These are phyloP conservation scores for Hydrozoanthus gracilis DNA, from an alignment of 92 coral and sea anemone species.

Conservation along the genomic window DNA sequence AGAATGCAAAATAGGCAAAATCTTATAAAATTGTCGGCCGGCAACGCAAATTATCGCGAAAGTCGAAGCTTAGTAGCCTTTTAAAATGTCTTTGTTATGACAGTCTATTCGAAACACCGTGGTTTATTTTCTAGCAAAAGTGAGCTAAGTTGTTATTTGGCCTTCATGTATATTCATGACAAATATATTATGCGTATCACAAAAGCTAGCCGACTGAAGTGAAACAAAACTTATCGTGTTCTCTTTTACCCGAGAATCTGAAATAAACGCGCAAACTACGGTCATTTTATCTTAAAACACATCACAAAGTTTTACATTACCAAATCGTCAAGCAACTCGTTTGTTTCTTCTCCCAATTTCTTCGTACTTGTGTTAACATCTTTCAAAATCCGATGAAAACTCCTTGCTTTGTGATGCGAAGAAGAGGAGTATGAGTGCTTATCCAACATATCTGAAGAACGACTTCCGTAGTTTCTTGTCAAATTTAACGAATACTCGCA, in stretches of 20 bases:
- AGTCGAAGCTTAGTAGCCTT: no score
- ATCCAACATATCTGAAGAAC: slow-evolving; percentile 5
- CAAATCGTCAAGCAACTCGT: slow-evolving; percentile 68
- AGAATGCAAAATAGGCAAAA: no score
- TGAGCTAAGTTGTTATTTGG: no score
- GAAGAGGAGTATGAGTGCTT: not conserved
- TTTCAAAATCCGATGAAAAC: slow-evolving; percentile 58
- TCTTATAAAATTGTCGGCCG: no score
- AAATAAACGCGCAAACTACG: not conserved
- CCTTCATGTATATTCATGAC: no score
- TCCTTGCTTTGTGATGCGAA: slow-evolving; percentile 50
- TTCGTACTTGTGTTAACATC: slow-evolving; percentile 73
- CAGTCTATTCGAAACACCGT: no score
- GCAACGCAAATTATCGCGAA: no score
- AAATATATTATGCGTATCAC: no score
- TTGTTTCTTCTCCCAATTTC: slow-evolving; percentile 69
- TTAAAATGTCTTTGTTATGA: no score
- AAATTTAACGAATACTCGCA: not conserved
- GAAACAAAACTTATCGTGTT: no score
- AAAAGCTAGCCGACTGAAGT: no score
- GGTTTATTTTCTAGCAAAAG: no score
- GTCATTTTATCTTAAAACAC: not conserved
- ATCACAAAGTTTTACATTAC: slow-evolving; percentile 42
- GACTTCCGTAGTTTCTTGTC: not conserved
- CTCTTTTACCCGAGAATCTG: not conserved